Conservation (phyloP, 2,113 vertebrate species). For the Anoplopoma fimbria region DNA sequence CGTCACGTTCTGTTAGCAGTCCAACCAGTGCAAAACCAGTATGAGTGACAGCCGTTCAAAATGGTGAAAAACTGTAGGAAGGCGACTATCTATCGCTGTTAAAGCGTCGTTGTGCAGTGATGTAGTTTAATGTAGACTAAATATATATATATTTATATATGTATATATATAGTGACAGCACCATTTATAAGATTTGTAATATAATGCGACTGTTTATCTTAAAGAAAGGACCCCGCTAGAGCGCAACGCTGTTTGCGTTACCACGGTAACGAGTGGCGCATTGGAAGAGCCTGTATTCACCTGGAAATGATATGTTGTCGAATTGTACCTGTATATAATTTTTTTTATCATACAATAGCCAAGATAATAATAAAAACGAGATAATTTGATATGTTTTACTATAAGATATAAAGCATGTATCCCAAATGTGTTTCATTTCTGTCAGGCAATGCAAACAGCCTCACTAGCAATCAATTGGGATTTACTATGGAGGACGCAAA, state of each 20-base stretch:
- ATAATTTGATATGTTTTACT: fast-evolving
- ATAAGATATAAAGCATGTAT: fast-evolving
- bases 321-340: no score
- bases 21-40: not conserved
- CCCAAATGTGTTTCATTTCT: not conserved
- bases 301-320: fast-evolving
- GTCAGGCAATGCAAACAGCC: conserved; percentile 39
- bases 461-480: not conserved
- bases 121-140: fast-evolving
- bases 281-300: conserved; percentile 13
- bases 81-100: not conserved
- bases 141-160: no score
- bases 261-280: conserved; percentile 52
- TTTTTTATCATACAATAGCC: fast-evolving
- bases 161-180: not conserved
- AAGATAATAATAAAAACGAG: fast-evolving
- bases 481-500: not conserved
- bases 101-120: no score
- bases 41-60: not conserved
- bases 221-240: conserved; percentile 40
- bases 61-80: not conserved
- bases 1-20: conserved; percentile 52
- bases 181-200: not conserved
- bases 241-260: conserved; percentile 32
- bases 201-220: not conserved